phyloP scores from a whole-genome alignment of 2,113 vertebrate genomes.

The Polypterus senegalus region DNA sequence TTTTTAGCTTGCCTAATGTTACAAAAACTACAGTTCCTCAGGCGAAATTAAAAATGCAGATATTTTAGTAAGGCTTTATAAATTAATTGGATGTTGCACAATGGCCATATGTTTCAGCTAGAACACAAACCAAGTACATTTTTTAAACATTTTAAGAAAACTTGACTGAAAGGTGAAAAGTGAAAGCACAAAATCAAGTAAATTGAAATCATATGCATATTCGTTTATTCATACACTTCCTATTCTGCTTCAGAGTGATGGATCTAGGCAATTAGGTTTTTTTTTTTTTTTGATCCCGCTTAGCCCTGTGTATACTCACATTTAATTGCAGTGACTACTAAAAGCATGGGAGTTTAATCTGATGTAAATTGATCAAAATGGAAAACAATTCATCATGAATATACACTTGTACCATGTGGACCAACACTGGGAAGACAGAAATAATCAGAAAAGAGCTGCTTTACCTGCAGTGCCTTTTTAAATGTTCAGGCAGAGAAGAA shows the following conservation, averaged over 20 bases:
- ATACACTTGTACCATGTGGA: background rate
- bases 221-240: conserved; percentile 34
- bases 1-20: too few species aligned
- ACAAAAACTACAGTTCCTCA: too few species aligned
- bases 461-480: too few species aligned
- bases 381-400: conserved; percentile 12
- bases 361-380: conserved; percentile 13
- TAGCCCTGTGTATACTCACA: conserved; percentile 17
- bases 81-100: conserved; percentile 27
- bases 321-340: conserved; percentile 23
- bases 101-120: conserved; percentile 40
- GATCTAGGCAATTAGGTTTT: conserved; percentile 28
- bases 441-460: too few species aligned
- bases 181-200: conserved; percentile 28
- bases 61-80: conserved; percentile 11
- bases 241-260: conserved; percentile 22
- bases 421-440: too few species aligned
- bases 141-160: conserved; percentile 40
- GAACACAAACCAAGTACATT: conserved; percentile 26
- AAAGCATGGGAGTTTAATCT: conserved; percentile 22
- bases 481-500: too few species aligned
- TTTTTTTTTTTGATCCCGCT: conserved; percentile 21
- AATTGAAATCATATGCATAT: conserved; percentile 32
- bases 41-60: conserved; percentile 16
- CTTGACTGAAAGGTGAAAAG: conserved; percentile 29